These are phyloP conservation scores for Onychostruthus taczanowskii DNA, from an alignment of 2,113 vertebrate genomes.

Conservation along the genomic window DNA sequence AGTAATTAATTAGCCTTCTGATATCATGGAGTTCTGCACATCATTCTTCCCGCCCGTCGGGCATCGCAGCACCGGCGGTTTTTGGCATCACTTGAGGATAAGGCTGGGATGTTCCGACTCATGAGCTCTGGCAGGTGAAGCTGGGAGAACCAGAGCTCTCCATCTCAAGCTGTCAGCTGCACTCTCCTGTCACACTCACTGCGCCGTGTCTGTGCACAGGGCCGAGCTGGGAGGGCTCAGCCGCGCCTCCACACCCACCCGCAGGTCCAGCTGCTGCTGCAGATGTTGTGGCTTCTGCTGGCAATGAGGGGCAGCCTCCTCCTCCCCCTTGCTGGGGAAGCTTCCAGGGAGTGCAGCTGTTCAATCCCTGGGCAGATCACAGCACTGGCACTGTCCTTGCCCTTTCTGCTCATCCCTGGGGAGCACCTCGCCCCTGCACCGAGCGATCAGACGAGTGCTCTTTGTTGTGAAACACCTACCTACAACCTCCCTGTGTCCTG, in stretches of 20 bases:
- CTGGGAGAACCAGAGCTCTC: neutral
- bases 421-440: fast-evolving
- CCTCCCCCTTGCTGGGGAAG: neutral
- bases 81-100: neutral
- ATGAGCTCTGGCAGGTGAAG: neutral
- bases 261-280: neutral
- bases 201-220: neutral
- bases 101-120: neutral
- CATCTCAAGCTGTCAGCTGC: neutral
- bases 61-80: neutral
- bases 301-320: neutral
- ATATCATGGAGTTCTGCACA: neutral
- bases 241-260: neutral
- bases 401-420: neutral
- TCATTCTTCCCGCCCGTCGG: neutral
- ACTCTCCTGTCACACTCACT: neutral
- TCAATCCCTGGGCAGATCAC: neutral
- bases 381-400: neutral
- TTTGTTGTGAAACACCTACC: neutral
- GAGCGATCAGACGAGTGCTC: neutral
- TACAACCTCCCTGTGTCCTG: neutral
- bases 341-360: neutral
- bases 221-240: neutral
- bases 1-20: neutral
- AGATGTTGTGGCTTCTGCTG: neutral